These are phyloP conservation scores for Myodes glareolus DNA, from an alignment of 2,113 vertebrate species.

Conservation along the genomic window DNA sequence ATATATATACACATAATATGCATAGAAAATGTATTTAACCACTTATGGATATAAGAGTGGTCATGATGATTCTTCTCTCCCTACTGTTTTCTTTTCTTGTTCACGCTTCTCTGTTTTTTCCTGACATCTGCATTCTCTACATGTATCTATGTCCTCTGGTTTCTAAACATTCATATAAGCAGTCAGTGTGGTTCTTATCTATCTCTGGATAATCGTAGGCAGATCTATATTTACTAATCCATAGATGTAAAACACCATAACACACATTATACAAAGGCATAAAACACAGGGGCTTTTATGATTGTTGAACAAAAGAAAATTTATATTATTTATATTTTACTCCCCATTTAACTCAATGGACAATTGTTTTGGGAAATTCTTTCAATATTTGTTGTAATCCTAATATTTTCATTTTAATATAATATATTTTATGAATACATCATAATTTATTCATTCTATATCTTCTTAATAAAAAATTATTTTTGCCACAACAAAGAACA, in stretches of 20 bases:
- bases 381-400: background rate
- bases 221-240: background rate
- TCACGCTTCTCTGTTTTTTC: background rate
- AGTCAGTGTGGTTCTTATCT: background rate
- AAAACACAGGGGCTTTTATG: background rate
- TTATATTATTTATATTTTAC: background rate
- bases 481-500: conserved; percentile 5
- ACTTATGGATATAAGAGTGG: background rate
- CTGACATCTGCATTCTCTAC: background rate
- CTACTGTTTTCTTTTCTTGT: background rate
- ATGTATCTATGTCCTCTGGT: background rate
- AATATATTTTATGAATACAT: background rate
- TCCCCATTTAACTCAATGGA: background rate
- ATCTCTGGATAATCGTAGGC: background rate
- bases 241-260: background rate
- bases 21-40: background rate
- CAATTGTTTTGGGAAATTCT: background rate
- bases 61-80: background rate
- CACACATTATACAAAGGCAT: background rate
- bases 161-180: background rate
- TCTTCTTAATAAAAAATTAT: background rate
- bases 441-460: conserved; percentile 9
- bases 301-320: background rate
- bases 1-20: background rate
- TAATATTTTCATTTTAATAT: background rate